Conservation (phyloP, 2,888 invertebrate species). For the Drosophila histrio region DNA sequence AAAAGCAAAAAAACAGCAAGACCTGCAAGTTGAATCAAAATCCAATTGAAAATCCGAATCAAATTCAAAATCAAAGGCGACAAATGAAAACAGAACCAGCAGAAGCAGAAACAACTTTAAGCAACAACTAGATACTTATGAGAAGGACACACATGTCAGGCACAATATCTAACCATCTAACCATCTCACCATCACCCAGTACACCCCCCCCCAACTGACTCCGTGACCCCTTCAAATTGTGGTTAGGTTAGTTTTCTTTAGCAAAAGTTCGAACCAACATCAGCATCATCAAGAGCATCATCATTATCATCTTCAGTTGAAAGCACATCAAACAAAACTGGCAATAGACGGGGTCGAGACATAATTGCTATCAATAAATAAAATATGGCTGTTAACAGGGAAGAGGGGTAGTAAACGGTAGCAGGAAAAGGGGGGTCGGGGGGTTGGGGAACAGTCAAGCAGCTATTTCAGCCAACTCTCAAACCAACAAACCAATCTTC, state of each 20-base stretch:
- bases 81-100: constrained; percentile 59
- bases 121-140: constrained; percentile 34
- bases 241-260: constrained; percentile 76
- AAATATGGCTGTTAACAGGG: constrained; percentile 62
- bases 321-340: constrained; percentile 77
- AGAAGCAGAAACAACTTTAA: constrained; percentile 57
- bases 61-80: constrained; percentile 57
- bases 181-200: too few species aligned
- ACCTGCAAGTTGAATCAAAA: constrained; percentile 52
- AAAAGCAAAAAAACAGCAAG: constrained; percentile 36
- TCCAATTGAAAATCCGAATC: constrained; percentile 51
- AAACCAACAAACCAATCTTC: constrained; percentile 11
- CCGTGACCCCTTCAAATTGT: constrained; percentile 62
- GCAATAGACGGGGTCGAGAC: constrained; percentile 79
- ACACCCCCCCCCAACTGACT: not conserved
- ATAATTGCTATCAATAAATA: constrained; percentile 83
- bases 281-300: constrained; percentile 26
- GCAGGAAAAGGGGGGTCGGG: not conserved
- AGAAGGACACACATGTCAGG: constrained; percentile 37
- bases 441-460: constrained; percentile 27
- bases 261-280: constrained; percentile 64
- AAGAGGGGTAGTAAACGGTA: constrained; percentile 2
- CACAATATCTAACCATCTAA: constrained; percentile 8
- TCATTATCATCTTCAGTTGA: constrained; percentile 57
- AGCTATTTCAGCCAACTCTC: constrained; percentile 26